These are phyloP conservation scores for Perithous albicinctus DNA, from an alignment of 2,888 invertebrate genomes.

Conservation along the genomic window DNA sequence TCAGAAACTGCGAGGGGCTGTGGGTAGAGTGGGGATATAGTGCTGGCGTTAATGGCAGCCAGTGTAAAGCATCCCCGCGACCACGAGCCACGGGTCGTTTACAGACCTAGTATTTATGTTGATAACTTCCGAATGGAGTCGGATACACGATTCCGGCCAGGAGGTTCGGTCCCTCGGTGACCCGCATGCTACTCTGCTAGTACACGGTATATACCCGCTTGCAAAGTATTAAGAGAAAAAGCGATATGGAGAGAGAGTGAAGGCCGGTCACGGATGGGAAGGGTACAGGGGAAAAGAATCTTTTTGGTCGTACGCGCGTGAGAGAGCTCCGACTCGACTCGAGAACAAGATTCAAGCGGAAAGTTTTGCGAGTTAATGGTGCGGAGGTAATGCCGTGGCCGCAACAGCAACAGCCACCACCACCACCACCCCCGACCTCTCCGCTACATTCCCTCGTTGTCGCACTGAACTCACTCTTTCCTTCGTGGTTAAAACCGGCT, in stretches of 20 bases:
- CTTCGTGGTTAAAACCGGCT: conserved; percentile 62
- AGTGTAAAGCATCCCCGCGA: conserved; percentile 70
- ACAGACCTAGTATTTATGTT: conserved; percentile 79
- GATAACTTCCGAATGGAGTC: conserved; percentile 82
- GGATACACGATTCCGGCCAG: conserved; percentile 74
- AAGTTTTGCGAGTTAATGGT: conserved; percentile 85
- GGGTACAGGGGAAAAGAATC: conserved; percentile 69
- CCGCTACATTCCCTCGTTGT: conserved; percentile 44
- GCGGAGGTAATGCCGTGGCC: conserved; percentile 83
- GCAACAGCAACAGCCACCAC: conserved; percentile 83
- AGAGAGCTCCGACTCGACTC: conserved; percentile 74
- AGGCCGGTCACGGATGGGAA: conserved; percentile 46
- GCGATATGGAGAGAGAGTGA: conserved; percentile 40
- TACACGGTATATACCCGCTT: conserved; percentile 72
- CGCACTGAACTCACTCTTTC: conserved; percentile 68
- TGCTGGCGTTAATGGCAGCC: conserved; percentile 71
- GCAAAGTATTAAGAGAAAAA: conserved; percentile 75
- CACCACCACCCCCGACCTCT: conserved; percentile 66
- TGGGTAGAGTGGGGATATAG: not conserved
- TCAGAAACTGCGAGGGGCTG: not conserved
- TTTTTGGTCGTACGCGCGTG: conserved; percentile 77
- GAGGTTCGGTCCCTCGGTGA: conserved; percentile 44
- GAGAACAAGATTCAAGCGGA: conserved; percentile 84
- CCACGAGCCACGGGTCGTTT: conserved; percentile 71
- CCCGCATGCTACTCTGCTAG: conserved; percentile 70